A percentile compares a stretch with the other conserved stretches of the same genome.
Evolutionary conservation across 2,888 invertebrate species (phyloP).

Genomic region (Drosophila nigritarsus): DNA sequence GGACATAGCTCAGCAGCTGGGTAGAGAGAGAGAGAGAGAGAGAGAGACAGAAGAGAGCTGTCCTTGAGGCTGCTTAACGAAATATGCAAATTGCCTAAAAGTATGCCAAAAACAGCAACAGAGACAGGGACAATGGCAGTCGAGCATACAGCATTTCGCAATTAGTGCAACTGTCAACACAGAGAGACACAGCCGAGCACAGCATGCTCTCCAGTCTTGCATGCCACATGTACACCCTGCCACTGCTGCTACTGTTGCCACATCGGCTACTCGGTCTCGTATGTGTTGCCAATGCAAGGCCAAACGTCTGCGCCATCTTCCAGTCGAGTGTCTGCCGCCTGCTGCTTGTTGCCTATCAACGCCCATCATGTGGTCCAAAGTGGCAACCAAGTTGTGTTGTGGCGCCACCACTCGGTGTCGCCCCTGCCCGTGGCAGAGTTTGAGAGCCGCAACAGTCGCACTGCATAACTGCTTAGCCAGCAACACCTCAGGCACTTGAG

Average conservation of each 20-base stretch:
- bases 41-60: neutral
- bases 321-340: slow-evolving; percentile 40
- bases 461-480: slow-evolving; percentile 18
- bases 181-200: slow-evolving; percentile 43
- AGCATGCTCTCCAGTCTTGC: slow-evolving; percentile 24
- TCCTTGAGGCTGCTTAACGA: slow-evolving; percentile 64
- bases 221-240: slow-evolving; percentile 22
- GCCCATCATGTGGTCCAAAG: slow-evolving; percentile 64
- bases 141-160: slow-evolving; percentile 75
- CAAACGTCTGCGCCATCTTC: slow-evolving; percentile 45
- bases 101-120: slow-evolving; percentile 53
- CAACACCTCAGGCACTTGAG: slow-evolving; percentile 20
- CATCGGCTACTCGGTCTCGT: neutral
- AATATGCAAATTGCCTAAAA: slow-evolving; percentile 77
- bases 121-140: slow-evolving; percentile 31
- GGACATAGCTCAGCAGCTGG: neutral
- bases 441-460: slow-evolving; percentile 1
- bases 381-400: slow-evolving; percentile 21
- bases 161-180: slow-evolving; percentile 80
- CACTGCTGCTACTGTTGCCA: neutral
- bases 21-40: neutral
- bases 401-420: neutral
- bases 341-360: slow-evolving; percentile 48
- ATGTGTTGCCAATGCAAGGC: slow-evolving; percentile 42
- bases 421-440: slow-evolving; percentile 1